A percentile compares a stretch with the other conserved stretches of the same genome.
Evolutionary conservation across 2,888 invertebrate genomes (phyloP).

Genomic region (Galerucella pusilla): DNA sequence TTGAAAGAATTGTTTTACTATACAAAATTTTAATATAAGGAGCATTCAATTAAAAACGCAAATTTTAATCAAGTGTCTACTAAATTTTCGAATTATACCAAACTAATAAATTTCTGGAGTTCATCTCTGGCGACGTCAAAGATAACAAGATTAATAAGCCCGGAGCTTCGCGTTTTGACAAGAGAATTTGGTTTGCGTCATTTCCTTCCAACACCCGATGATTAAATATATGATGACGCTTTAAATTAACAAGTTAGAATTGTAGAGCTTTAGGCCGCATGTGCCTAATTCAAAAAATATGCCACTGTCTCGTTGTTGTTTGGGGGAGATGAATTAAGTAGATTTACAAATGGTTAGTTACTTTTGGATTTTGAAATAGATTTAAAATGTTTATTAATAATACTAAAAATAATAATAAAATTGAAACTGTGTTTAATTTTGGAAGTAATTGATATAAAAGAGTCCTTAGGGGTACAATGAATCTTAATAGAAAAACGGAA

Average conservation of each 20-base stretch:
- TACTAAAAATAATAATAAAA: no score
- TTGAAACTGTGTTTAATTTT: no score
- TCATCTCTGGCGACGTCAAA: constrained; percentile 5
- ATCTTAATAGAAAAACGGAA: no score
- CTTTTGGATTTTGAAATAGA: constrained; percentile 5
- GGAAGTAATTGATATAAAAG: no score
- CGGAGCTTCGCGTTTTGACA: constrained; percentile 32
- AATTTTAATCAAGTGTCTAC: no score
- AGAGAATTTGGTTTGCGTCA: constrained; percentile 38
- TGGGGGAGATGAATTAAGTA: constrained; percentile 18
- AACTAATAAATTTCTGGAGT: not conserved
- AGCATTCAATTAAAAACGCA: no score
- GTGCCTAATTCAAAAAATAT: constrained; percentile 19
- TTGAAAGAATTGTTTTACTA: no score
- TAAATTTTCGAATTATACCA: no score
- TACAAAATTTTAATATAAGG: no score
- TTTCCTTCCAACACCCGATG: constrained; percentile 38
- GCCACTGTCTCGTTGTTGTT: constrained; percentile 15
- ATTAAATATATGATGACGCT: constrained; percentile 39
- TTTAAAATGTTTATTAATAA: not conserved
- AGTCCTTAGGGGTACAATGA: no score
- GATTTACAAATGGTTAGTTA: constrained; percentile 8
- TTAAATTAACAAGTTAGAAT: constrained; percentile 37
- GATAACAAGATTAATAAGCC: constrained; percentile 22
- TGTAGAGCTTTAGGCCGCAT: constrained; percentile 26